Evolutionary conservation across 2,888 invertebrate genomes (phyloP).

Genomic region (Beris chalybata): DNA sequence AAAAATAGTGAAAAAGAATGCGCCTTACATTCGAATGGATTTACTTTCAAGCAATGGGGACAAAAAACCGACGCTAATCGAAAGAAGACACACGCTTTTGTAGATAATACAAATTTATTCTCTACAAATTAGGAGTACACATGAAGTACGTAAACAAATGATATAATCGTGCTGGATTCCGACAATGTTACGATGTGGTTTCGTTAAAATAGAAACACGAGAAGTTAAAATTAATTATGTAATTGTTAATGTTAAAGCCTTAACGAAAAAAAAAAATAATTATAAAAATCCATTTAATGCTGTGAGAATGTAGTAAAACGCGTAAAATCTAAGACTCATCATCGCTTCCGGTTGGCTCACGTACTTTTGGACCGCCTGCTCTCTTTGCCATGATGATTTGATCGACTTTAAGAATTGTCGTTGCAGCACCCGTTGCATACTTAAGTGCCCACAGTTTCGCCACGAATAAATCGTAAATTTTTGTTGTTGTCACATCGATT

Average conservation of each 20-base stretch:
- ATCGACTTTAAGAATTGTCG: slow-evolving; percentile 90
- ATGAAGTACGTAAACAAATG: no score
- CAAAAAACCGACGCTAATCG: no score
- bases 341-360: slow-evolving; percentile 67
- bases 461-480: slow-evolving; percentile 80
- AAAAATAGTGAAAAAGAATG: no score
- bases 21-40: no score
- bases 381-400: slow-evolving; percentile 98
- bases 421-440: slow-evolving; percentile 91
- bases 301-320: slow-evolving; percentile 6
- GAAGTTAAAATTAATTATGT: slow-evolving; percentile 16
- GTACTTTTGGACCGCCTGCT: slow-evolving; percentile 92
- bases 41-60: no score
- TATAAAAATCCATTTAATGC: slow-evolving; percentile 15
- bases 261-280: slow-evolving; percentile 11
- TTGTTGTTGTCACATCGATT: slow-evolving; percentile 74
- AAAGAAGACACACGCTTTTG: no score
- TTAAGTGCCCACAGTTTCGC: slow-evolving; percentile 93
- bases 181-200: no score
- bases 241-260: slow-evolving; percentile 19
- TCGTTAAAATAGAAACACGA: neutral
- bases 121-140: no score
- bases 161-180: no score
- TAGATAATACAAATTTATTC: no score
- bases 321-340: slow-evolving; percentile 65